Conservation (phyloP, 1,140 invertebrate species). For the Drosophila pruinosa region DNA sequence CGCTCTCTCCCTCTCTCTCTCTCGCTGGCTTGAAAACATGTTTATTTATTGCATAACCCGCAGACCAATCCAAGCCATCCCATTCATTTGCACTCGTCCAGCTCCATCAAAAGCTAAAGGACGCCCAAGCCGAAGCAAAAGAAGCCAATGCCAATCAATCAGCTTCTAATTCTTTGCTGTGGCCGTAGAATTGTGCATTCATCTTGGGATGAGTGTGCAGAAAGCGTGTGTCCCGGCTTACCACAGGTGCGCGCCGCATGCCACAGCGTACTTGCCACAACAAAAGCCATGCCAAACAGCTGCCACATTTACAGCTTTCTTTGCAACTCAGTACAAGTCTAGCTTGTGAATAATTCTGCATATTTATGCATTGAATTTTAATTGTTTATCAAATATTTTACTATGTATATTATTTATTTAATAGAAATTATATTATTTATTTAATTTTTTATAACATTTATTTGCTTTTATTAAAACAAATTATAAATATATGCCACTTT, state of each 20-base stretch:
- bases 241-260: neutral
- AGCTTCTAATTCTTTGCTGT: neutral
- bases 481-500: too few species aligned
- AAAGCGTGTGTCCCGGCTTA: neutral
- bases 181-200: neutral
- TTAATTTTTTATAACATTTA: too few species aligned
- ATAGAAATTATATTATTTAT: too few species aligned
- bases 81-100: neutral
- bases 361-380: too few species aligned
- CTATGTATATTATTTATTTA: too few species aligned
- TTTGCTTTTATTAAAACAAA: too few species aligned
- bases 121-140: neutral
- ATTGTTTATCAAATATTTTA: too few species aligned
- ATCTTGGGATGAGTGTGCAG: neutral
- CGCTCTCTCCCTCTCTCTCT: neutral
- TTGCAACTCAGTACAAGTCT: neutral
- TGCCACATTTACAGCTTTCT: neutral
- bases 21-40: neutral
- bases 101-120: too few species aligned
- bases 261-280: too few species aligned
- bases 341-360: too few species aligned
- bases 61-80: neutral
- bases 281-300: too few species aligned
- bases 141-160: constrained; percentile 28
- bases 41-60: constrained; percentile 48